These are phyloP conservation scores for Andricus quercusramuli DNA, from an alignment of 2,888 invertebrate species.

Conservation along the genomic window DNA sequence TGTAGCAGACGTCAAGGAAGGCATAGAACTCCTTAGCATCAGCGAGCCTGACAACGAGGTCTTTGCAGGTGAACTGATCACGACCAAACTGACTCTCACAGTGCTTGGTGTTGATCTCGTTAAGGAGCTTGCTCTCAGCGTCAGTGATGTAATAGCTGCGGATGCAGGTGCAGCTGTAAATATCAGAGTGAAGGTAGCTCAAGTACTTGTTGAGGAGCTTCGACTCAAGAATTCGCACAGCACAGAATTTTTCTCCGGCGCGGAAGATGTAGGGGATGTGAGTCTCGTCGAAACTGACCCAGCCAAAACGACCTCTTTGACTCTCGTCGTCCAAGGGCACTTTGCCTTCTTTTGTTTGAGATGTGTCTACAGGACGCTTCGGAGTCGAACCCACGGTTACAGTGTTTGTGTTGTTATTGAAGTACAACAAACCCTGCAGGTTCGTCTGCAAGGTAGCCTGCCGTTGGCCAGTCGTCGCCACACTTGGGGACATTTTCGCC, in stretches of 20 bases:
- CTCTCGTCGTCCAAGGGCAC: conserved; percentile 86
- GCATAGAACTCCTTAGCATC: conserved; percentile 95
- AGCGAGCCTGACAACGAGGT: conserved; percentile 91
- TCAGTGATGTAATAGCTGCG: conserved; percentile 96
- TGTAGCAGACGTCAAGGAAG: conserved; percentile 93
- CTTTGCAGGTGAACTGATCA: conserved; percentile 92
- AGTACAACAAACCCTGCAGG: conserved; percentile 72
- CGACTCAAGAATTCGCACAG: conserved; percentile 96
- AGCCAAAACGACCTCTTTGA: conserved; percentile 91
- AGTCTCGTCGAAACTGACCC: conserved; percentile 92
- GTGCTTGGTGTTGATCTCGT: conserved; percentile 95
- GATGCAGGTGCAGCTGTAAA: conserved; percentile 94
- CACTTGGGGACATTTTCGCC: conserved; percentile 81
- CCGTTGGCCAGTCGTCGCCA: conserved; percentile 51
- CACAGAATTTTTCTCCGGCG: conserved; percentile 91
- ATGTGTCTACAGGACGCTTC: conserved; percentile 51
- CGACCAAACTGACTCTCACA: conserved; percentile 94
- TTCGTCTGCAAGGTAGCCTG: conserved; percentile 60
- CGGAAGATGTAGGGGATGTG: conserved; percentile 94
- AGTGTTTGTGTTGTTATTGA: conserved; percentile 70
- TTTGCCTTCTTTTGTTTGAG: conserved; percentile 77
- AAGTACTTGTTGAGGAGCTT: conserved; percentile 94
- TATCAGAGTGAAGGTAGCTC: conserved; percentile 92
- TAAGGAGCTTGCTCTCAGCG: conserved; percentile 92
- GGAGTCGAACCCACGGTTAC: neutral